Conservation (phyloP, 2,113 vertebrate genomes). For the Aspiorhynchus laticeps region DNA sequence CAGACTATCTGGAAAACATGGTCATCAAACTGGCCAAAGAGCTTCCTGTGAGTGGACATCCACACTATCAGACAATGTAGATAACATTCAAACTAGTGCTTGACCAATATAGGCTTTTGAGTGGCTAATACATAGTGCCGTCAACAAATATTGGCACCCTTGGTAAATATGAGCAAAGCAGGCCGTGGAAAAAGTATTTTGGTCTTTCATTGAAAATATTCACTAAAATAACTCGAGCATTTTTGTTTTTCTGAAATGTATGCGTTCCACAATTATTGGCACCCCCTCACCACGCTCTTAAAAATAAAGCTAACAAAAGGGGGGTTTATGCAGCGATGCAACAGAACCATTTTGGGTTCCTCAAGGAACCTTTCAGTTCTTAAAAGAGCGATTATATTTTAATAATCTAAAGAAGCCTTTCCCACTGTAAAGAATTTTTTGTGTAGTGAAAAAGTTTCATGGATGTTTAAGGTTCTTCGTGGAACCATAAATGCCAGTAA, state of each 20-base stretch:
- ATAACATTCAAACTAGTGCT: not conserved
- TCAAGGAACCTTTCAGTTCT: no score
- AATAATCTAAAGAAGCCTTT: no score
- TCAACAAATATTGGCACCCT: not conserved
- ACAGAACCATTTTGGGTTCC: no score
- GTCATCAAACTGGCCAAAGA: conserved; percentile 99
- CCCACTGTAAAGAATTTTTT: no score
- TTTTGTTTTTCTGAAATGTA: not conserved
- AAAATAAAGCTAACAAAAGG: no score
- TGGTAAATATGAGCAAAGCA: not conserved
- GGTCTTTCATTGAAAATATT: not conserved
- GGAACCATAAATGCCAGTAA: no score
- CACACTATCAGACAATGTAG: not conserved
- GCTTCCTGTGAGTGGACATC: conserved; percentile 85
- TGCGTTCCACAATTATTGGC: not conserved
- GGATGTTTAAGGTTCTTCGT: no score
- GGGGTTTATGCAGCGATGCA: no score
- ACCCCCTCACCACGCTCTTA: not conserved
- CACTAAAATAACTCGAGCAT: not conserved
- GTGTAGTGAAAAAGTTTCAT: no score
- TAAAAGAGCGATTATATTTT: no score
- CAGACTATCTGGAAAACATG: conserved; percentile 97
- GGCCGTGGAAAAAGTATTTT: not conserved
- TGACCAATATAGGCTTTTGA: not conserved
- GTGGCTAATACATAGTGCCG: not conserved